Conservation (phyloP, 2,113 vertebrate species). For the Lepidothrix coronata region DNA sequence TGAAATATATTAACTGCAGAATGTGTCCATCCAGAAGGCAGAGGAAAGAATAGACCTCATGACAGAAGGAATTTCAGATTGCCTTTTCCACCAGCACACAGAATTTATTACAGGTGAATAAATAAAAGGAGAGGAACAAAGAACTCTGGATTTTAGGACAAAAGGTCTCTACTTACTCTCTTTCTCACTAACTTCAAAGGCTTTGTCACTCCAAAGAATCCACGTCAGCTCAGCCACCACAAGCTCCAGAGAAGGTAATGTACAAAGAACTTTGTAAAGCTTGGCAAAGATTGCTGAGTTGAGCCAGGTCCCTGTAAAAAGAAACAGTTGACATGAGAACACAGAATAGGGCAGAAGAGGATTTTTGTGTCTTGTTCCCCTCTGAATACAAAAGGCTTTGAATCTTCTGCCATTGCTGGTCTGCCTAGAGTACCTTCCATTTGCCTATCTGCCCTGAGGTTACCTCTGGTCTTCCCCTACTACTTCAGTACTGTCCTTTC, state of each 20-base stretch:
- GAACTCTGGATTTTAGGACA: background rate
- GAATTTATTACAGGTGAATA: background rate
- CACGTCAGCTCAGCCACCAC: background rate
- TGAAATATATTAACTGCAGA: background rate
- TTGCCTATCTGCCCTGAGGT: background rate
- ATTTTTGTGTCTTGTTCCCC: background rate
- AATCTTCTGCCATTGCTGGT: background rate
- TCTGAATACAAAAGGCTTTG: background rate
- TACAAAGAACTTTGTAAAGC: background rate
- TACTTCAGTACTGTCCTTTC: background rate
- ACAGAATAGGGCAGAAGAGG: background rate
- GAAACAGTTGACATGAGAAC: background rate
- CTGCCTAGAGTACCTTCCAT: background rate
- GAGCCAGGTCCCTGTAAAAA: background rate
- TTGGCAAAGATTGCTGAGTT: background rate
- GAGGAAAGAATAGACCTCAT: background rate
- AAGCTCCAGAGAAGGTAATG: rapidly evolving
- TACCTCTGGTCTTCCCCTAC: background rate
- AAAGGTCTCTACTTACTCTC: background rate
- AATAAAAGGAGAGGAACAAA: background rate
- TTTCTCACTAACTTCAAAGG: background rate
- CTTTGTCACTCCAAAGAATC: background rate
- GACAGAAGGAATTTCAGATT: background rate
- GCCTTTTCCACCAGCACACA: background rate
- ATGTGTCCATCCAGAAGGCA: background rate